phyloP scores from a whole-genome alignment of 2,113 vertebrate genomes.

The Sebastes schlegelii region DNA sequence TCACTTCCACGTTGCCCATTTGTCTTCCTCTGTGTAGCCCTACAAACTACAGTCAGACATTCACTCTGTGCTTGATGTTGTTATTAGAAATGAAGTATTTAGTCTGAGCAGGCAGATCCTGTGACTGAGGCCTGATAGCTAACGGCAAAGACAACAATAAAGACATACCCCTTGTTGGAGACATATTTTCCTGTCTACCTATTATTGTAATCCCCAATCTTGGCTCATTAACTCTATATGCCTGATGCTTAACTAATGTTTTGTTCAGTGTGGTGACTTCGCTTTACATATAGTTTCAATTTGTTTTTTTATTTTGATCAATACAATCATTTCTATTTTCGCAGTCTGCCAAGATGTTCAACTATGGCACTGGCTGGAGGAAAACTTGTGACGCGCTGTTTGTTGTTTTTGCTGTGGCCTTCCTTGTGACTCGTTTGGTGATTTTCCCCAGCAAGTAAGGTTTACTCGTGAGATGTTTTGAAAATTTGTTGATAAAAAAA shows the following conservation, averaged over 20 bases:
- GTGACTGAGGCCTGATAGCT: constrained; percentile 43
- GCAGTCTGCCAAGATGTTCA: constrained; percentile 91
- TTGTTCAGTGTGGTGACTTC: not conserved
- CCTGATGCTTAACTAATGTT: not conserved
- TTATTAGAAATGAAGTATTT: constrained; percentile 5
- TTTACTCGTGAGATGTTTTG: not conserved
- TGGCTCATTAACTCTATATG: not conserved
- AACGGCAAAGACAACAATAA: not conserved
- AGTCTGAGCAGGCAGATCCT: constrained; percentile 18
- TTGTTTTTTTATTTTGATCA: not conserved
- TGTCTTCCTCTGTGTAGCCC: not conserved
- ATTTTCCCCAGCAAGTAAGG: constrained; percentile 90
- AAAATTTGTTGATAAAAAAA: not conserved
- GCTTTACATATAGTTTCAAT: not conserved
- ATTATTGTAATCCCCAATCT: not conserved
- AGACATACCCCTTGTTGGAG: not conserved
- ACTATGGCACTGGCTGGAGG: constrained; percentile 90
- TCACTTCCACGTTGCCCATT: not conserved
- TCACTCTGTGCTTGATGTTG: constrained; percentile 1
- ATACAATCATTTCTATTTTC: constrained; percentile 19
- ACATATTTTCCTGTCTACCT: not conserved
- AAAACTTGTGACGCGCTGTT: constrained; percentile 86
- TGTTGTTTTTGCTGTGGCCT: constrained; percentile 86
- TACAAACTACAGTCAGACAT: not conserved
- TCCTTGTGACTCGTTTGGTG: constrained; percentile 87